Conservation (phyloP, 2,797 vertebrate genomes). For the Rhincodon typus region DNA sequence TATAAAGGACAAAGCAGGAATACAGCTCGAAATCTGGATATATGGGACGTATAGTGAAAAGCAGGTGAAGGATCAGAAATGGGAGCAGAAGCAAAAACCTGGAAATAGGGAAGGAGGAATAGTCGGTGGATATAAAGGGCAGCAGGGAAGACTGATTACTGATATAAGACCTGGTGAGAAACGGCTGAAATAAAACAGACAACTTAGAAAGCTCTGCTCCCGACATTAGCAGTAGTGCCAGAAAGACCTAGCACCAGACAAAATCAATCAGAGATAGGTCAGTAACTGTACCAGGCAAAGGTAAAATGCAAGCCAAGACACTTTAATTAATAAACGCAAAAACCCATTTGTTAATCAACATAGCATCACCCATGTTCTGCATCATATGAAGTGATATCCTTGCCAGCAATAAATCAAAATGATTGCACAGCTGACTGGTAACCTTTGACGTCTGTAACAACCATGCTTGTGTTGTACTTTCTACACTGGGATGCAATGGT, state of each 20-base stretch:
- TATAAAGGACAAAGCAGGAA: background rate
- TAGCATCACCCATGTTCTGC: background rate
- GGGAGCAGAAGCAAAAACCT: background rate
- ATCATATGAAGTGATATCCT: background rate
- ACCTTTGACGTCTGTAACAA: background rate
- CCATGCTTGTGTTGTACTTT: background rate
- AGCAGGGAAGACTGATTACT: background rate
- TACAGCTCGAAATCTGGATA: background rate
- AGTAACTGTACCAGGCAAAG: background rate
- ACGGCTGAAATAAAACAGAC: background rate
- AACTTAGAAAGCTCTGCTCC: background rate
- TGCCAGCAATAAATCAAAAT: constrained; percentile 1
- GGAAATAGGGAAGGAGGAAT: background rate
- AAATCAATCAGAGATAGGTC: background rate
- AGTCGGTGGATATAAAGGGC: background rate
- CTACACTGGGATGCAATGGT: background rate
- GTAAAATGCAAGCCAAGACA: background rate
- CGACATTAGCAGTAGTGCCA: background rate
- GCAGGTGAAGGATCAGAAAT: background rate
- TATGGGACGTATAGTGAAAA: background rate
- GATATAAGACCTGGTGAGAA: background rate
- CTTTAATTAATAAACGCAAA: background rate
- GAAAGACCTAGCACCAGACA: background rate
- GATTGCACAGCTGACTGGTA: background rate
- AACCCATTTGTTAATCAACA: background rate